Conservation (phyloP, 2,113 vertebrate species). For the Cepphus grylle region DNA sequence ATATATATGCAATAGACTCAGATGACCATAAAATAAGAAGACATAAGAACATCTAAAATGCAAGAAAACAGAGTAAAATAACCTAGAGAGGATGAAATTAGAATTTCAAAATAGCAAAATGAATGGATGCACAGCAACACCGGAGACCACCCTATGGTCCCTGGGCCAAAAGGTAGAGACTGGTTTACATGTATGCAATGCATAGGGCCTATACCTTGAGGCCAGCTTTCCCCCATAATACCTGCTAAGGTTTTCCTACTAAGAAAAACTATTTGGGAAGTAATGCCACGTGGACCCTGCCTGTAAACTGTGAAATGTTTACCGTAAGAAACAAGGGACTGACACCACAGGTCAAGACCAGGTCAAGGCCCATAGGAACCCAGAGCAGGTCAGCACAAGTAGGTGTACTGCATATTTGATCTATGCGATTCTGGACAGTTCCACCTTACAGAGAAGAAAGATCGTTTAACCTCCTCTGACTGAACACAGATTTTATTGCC, state of each 20-base stretch:
- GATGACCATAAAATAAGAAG: background rate
- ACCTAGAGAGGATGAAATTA: background rate
- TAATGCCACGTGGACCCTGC: background rate
- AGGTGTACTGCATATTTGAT: background rate
- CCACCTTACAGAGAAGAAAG: background rate
- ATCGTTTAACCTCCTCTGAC: background rate
- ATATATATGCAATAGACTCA: background rate
- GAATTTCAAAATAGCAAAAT: background rate
- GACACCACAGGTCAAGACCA: background rate
- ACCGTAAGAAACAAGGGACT: background rate
- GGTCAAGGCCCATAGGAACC: background rate
- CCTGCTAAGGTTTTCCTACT: background rate
- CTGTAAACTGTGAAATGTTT: background rate
- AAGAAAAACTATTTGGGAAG: background rate
- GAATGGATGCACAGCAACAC: background rate
- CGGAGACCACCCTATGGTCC: background rate
- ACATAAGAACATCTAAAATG: background rate
- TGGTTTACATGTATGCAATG: rapidly evolving
- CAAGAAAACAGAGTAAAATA: background rate
- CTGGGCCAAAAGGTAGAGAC: background rate
- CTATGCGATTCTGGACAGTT: background rate
- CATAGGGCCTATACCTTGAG: background rate
- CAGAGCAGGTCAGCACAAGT: background rate
- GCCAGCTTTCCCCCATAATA: background rate
- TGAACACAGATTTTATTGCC: rapidly evolving